A percentile compares a stretch with the other conserved stretches of the same genome.
These are phyloP conservation scores for Gephyroberyx darwinii DNA, from an alignment of 2,797 vertebrate species.

Conservation along the genomic window DNA sequence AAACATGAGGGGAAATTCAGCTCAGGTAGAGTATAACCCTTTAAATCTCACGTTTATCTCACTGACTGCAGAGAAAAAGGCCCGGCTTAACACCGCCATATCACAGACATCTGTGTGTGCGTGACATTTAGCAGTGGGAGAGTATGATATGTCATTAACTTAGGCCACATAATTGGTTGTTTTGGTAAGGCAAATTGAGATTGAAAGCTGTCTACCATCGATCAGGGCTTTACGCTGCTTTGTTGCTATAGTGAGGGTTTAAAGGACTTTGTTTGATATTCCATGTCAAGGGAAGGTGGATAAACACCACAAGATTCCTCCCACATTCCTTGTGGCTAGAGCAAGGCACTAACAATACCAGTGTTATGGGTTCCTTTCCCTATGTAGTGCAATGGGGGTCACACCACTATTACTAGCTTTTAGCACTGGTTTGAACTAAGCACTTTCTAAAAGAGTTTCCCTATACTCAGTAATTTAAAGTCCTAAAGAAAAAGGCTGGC, in stretches of 20 bases:
- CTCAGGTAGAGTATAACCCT: neutral
- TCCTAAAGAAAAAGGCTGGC: no score
- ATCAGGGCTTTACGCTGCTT: conserved; percentile 25
- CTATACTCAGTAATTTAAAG: no score
- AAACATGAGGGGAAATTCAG: neutral
- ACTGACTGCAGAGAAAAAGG: conserved; percentile 2
- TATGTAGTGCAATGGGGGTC: no score
- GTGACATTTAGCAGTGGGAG: conserved; percentile 47
- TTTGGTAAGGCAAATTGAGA: conserved; percentile 51
- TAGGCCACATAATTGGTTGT: conserved; percentile 41
- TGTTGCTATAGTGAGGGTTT: conserved; percentile 28
- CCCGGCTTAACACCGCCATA: conserved; percentile 7
- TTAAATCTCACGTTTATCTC: conserved; percentile 9
- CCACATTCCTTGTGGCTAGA: neutral
- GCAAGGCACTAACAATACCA: neutral
- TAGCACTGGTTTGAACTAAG: no score
- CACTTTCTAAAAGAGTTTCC: no score
- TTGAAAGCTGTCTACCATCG: conserved; percentile 37
- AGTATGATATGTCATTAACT: conserved; percentile 43
- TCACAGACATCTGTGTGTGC: conserved; percentile 45
- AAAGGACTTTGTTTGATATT: conserved; percentile 32
- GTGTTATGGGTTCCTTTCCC: neutral
- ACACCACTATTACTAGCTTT: no score
- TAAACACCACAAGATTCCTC: neutral
- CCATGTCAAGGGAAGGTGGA: conserved; percentile 12